phyloP scores from a whole-genome alignment of 1,140 invertebrate species.

The Hycleus cichorii region DNA sequence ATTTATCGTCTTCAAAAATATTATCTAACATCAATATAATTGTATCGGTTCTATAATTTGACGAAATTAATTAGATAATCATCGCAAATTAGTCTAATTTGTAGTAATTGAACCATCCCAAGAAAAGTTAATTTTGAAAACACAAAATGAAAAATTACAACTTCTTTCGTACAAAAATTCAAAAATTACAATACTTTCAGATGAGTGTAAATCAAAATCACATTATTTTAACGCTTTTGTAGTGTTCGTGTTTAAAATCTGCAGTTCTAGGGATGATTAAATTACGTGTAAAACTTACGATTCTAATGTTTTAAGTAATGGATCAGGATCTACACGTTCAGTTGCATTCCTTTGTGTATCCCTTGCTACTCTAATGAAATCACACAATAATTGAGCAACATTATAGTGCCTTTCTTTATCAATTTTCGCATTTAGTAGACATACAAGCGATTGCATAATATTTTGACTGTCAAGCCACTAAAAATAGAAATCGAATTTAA shows the following conservation, averaged over 20 bases:
- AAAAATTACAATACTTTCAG: too few relatives aligned
- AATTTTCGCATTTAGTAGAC: constrained; percentile 66
- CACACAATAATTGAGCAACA: constrained; percentile 73
- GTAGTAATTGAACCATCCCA: too few relatives aligned
- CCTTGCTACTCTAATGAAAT: constrained; percentile 65
- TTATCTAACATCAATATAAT: constrained; percentile 60
- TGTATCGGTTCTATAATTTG: constrained; percentile 52
- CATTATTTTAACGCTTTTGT: too few relatives aligned
- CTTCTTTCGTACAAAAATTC: too few relatives aligned
- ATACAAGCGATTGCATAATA: constrained; percentile 75
- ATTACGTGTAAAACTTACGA: constrained; percentile 49
- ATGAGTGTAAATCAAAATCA: too few relatives aligned
- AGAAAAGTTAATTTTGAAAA: too few relatives aligned
- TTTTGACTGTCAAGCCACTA: constrained; percentile 87
- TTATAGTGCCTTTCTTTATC: constrained; percentile 71
- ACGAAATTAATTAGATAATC: background rate
- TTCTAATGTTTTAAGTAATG: constrained; percentile 61
- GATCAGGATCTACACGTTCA: constrained; percentile 55
- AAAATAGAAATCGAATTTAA: constrained; percentile 34
- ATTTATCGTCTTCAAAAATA: constrained; percentile 59
- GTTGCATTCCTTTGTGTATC: constrained; percentile 54
- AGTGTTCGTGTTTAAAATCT: background rate
- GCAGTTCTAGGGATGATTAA: background rate
- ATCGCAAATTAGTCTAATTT: too few relatives aligned
- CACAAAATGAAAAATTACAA: too few relatives aligned